phyloP scores from a whole-genome alignment of 2,797 vertebrate genomes.

The Emydoidea blandingii region DNA sequence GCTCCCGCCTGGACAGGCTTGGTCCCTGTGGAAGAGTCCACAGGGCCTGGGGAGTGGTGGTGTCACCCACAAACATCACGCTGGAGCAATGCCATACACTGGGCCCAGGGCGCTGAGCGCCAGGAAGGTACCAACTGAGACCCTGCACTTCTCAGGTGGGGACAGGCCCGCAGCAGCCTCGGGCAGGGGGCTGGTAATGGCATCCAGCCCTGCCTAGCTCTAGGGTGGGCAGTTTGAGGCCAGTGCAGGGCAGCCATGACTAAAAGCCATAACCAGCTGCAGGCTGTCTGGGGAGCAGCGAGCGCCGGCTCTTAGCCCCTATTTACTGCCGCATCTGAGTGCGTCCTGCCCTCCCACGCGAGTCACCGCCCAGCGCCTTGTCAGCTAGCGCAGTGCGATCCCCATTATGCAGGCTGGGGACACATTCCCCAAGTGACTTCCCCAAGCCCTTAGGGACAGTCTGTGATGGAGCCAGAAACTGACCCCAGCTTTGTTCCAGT shows the following conservation, averaged over 20 bases:
- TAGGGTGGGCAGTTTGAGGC: neutral
- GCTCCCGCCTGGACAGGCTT: too few relatives aligned
- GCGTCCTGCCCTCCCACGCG: too few relatives aligned
- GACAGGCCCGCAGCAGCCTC: too few relatives aligned
- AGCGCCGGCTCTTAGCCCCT: neutral
- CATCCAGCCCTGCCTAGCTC: too few relatives aligned
- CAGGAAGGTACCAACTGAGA: too few relatives aligned
- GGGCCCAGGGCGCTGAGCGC: too few relatives aligned
- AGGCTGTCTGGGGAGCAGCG: neutral
- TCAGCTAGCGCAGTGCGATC: neutral
- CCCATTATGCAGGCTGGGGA: neutral
- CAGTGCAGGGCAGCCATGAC: neutral
- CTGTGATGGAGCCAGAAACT: neutral
- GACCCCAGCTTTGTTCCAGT: neutral
- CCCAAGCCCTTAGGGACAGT: neutral
- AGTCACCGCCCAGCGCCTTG: neutral
- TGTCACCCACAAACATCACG: too few relatives aligned
- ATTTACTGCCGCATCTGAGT: neutral
- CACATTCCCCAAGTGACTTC: neutral
- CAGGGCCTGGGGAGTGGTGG: too few relatives aligned
- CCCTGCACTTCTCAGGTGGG: too few relatives aligned
- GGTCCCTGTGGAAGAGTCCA: too few relatives aligned
- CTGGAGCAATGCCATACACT: too few relatives aligned
- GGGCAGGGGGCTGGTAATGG: neutral
- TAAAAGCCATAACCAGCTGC: neutral